Evolutionary conservation across 2,113 vertebrate species (phyloP).

Genomic region (Semnornis frantzii): DNA sequence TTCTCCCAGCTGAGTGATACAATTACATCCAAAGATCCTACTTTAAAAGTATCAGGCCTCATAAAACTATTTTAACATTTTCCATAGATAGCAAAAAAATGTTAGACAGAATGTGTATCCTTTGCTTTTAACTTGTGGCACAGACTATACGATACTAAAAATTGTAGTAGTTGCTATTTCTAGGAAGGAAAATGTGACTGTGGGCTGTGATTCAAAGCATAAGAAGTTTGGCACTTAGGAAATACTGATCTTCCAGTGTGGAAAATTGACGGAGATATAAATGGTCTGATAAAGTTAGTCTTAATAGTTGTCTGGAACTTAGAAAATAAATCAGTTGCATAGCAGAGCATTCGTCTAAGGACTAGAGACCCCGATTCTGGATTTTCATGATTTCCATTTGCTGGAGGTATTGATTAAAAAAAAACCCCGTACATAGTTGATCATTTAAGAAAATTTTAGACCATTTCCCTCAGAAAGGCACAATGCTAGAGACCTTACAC

Average conservation of each 20-base stretch:
- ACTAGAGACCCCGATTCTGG: not conserved
- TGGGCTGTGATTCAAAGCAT: not conserved
- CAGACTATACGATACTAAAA: not conserved
- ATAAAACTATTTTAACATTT: not conserved
- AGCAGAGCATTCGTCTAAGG: not conserved
- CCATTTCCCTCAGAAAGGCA: not conserved
- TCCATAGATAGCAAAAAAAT: not conserved
- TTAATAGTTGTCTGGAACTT: not conserved
- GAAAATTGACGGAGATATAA: not conserved
- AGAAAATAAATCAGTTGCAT: not conserved
- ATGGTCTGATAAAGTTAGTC: not conserved
- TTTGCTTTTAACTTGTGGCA: not conserved
- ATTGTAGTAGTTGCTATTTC: not conserved
- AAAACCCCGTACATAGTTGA: not conserved
- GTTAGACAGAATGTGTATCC: not conserved
- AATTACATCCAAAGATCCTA: not conserved
- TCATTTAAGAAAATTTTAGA: not conserved
- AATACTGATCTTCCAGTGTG: not conserved
- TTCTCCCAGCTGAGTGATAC: not conserved
- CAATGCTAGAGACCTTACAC: not conserved
- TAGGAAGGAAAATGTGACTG: not conserved
- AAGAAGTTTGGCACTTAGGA: not conserved
- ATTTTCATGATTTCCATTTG: not conserved
- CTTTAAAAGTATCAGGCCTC: not conserved
- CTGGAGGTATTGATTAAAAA: not conserved